A percentile compares a stretch with the other conserved stretches of the same genome.
Evolutionary conservation across 2,888 invertebrate genomes (phyloP).

Genomic region (Euzophera pinguis): DNA sequence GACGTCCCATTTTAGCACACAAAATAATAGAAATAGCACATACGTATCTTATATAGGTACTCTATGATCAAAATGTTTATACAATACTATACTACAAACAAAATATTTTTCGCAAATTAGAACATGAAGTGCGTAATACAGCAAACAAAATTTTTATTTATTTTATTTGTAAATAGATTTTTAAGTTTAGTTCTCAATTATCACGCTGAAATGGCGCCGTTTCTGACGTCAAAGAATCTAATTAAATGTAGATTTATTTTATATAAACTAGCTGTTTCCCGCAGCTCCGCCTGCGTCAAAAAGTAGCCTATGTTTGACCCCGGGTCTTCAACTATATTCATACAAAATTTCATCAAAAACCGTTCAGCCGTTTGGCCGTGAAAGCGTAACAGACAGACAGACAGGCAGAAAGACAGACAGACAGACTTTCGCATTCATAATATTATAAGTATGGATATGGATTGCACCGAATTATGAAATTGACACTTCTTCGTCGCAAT

Average conservation of each 20-base stretch:
- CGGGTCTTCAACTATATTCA: too few relatives aligned
- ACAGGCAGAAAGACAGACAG: too few relatives aligned
- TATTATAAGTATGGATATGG: too few relatives aligned
- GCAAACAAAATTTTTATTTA: background rate
- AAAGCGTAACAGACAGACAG: too few relatives aligned
- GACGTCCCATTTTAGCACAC: background rate
- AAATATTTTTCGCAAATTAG: conserved; percentile 13
- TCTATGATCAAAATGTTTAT: conserved; percentile 6
- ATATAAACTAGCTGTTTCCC: too few relatives aligned
- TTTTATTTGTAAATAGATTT: background rate
- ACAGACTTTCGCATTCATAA: too few relatives aligned
- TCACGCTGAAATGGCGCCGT: background rate
- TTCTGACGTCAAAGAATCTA: background rate
- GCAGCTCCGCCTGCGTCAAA: too few relatives aligned
- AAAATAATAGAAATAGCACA: background rate
- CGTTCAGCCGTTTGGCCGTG: too few relatives aligned
- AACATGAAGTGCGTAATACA: background rate
- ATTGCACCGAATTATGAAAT: too few relatives aligned
- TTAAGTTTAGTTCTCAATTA: conserved; percentile 5
- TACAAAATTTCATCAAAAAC: too few relatives aligned
- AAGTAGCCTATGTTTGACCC: too few relatives aligned
- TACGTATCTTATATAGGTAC: conserved; percentile 14
- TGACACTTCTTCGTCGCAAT: too few relatives aligned
- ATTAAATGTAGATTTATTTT: background rate
- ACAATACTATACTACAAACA: background rate